Percentiles rank a stretch among this genome's conserved stretches.
These are phyloP conservation scores for Smutsia gigantea DNA, from an alignment of 2,797 vertebrate species.

Conservation along the genomic window DNA sequence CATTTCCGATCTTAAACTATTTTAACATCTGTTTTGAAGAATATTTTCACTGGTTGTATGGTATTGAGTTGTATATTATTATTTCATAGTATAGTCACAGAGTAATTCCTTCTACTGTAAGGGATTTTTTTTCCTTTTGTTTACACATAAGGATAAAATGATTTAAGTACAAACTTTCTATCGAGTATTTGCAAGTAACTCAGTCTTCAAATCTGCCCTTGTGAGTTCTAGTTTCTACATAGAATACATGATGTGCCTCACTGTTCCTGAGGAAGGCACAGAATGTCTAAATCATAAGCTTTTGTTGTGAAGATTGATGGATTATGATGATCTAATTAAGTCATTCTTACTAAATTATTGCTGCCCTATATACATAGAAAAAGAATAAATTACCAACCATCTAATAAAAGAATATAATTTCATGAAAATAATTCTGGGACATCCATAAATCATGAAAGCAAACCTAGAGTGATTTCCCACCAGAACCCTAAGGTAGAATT, in stretches of 20 bases:
- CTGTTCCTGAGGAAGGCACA: neutral
- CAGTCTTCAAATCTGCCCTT: conserved; percentile 55
- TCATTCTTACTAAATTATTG: conserved; percentile 75
- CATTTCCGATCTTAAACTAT: neutral
- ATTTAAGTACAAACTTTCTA: conserved; percentile 33
- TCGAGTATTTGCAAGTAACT: conserved; percentile 56
- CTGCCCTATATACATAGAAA: conserved; percentile 57
- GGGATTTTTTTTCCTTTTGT: neutral
- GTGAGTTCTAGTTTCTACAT: conserved; percentile 66
- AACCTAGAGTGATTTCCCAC: conserved; percentile 73
- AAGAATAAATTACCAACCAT: conserved; percentile 82
- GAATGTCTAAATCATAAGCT: conserved; percentile 68
- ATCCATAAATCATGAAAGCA: conserved; percentile 77
- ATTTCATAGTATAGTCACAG: neutral
- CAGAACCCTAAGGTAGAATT: conserved; percentile 77
- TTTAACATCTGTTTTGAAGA: conserved; percentile 30
- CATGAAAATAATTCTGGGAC: conserved; percentile 76
- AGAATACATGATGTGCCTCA: conserved; percentile 38
- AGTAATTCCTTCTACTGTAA: neutral
- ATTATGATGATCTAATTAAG: conserved; percentile 73
- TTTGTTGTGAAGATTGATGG: conserved; percentile 68
- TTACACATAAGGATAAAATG: neutral
- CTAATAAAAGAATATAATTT: conserved; percentile 74
- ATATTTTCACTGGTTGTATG: neutral
- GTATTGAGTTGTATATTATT: neutral